Evolutionary conservation across 2,888 invertebrate genomes (phyloP).

Genomic region (Quadroppia sp.): DNA sequence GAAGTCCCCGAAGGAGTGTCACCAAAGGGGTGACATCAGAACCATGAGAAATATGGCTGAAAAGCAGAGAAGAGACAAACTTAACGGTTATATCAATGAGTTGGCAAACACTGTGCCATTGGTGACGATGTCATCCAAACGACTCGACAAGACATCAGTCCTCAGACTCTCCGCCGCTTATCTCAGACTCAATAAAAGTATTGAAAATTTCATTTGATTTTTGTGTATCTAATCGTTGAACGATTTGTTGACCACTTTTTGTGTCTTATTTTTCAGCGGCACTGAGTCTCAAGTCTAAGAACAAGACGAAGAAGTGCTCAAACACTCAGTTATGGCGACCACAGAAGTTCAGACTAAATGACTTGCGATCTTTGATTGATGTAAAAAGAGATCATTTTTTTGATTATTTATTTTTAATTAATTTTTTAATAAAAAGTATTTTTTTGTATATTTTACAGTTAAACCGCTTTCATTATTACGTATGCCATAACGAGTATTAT

Average conservation of each 20-base stretch:
- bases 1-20: background rate
- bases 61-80: slow-evolving; percentile 80
- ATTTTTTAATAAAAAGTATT: slow-evolving; percentile 35
- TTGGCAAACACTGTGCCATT: slow-evolving; percentile 77
- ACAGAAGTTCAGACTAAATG: background rate
- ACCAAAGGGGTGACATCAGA: background rate
- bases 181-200: slow-evolving; percentile 70
- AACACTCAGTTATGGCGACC: slow-evolving; percentile 22
- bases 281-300: background rate
- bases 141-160: slow-evolving; percentile 85
- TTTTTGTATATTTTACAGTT: too few relatives aligned
- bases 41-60: slow-evolving; percentile 73
- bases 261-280: background rate
- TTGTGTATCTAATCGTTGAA: background rate
- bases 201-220: slow-evolving; percentile 47
- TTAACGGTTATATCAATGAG: slow-evolving; percentile 77
- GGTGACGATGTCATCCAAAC: slow-evolving; percentile 72
- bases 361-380: slow-evolving; percentile 28
- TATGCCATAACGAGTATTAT: too few relatives aligned
- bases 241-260: background rate
- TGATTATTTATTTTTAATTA: background rate
- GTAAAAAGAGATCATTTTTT: slow-evolving; percentile 27
- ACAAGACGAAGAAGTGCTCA: background rate
- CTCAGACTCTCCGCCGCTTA: slow-evolving; percentile 79
- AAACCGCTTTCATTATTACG: too few relatives aligned